Evolutionary conservation across 1,140 invertebrate genomes (phyloP), one percentile per base, ranked within the genome.

Genomic region (Diabrotica virgifera): DNA sequence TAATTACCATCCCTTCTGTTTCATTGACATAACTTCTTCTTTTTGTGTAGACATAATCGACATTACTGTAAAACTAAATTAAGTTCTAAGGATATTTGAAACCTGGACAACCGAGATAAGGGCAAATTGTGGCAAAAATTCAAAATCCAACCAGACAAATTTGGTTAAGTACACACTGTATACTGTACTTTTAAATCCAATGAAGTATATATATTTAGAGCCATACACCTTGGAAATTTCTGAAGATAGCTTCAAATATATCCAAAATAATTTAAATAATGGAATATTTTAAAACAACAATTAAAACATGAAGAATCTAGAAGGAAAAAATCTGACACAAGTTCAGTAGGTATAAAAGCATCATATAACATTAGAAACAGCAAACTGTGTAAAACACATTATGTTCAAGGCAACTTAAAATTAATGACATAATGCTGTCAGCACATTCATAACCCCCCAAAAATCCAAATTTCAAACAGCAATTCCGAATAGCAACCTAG

Each of bases 271-370:
- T 74, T 80, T 97, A 56, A 95, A 95, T 79, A 95, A 93, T 82
- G 90, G 93, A 37, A 92, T 97, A 78, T 96, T 95, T 86, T 93
- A 68, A 95, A 94, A 75, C 95, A 98, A 81, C 94, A 97, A 77
- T 83, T 97, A n/a, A 94, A 94, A 74, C 95, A 94, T 81, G 91
- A 94, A 78, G 90, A 94, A 78, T 86, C 85, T 62, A 84, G 89
- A 68, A 87, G 87, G 81, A 87, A 88, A 73, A 91, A 90, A 70
- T 88, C 89, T 74, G 87, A 90, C 66, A 83, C 85, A 13, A 86
- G 82, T 73, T 91, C 90, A 4, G 90, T 94, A 66, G n/a, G n/a
- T 93, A 93, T 73, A 93, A 94, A 82, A 59, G 91, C 91, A n/a
- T 69, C 91, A 94, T 70, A 90, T 94, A 67, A 91, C 91, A 6